These are phyloP conservation scores for Rhea pennata DNA, from an alignment of 2,113 vertebrate species.

Conservation along the genomic window DNA sequence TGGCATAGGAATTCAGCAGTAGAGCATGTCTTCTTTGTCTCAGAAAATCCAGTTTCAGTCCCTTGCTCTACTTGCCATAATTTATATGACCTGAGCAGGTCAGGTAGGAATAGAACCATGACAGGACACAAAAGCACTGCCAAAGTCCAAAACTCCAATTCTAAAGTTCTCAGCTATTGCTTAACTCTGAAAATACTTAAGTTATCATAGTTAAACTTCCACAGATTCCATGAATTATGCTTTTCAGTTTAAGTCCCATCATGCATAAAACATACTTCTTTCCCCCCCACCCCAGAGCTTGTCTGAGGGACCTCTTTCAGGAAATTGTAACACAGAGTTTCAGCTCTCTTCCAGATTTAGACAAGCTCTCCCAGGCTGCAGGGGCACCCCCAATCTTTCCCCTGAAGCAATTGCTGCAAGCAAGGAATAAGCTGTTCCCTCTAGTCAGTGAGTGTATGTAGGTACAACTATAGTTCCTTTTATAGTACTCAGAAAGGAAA, in stretches of 20 bases:
- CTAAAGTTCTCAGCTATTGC: background rate
- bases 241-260: background rate
- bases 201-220: background rate
- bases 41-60: background rate
- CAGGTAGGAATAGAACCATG: background rate
- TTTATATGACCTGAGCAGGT: background rate
- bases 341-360: background rate
- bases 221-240: background rate
- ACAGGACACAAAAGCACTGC: background rate
- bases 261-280: background rate
- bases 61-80: background rate
- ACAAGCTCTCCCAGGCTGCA: background rate
- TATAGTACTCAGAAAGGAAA: background rate
- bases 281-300: background rate
- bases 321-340: background rate
- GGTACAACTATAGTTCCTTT: background rate
- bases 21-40: background rate
- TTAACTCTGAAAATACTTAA: background rate
- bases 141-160: background rate
- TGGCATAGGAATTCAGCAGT: background rate
- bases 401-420: background rate
- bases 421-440: background rate
- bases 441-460: background rate
- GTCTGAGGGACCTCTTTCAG: background rate
- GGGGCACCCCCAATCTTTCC: background rate